Evolutionary conservation across 2,113 vertebrate species (phyloP), one percentile per base, ranked within the genome.

Genomic region (Heterotis niloticus): DNA sequence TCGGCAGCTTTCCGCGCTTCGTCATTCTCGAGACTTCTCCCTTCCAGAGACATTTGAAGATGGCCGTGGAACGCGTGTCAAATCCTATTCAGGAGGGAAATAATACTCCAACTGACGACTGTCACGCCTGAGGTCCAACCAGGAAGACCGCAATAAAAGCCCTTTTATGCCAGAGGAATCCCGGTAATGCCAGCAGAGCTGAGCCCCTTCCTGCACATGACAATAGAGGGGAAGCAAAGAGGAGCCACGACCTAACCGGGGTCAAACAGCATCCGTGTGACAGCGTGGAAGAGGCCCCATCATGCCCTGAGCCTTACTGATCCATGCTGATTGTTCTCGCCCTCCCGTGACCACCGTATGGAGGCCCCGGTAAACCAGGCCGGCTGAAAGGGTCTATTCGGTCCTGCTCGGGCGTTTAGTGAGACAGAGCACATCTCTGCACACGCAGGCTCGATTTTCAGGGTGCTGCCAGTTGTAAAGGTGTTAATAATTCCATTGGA

Each of bases 1-100:
- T 77, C 85, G 80, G 1, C 87, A 86, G 83, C 81, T 79, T 86
- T 84, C 84, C 87, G 82, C 83, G 81, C 80, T 80, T 81, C 78
- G 84, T 82, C 68, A 60, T 59, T 76, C 86, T 83, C 75, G 44
- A 76, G 82, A 90, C 87, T 51, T 80, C 75, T 28, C n/a, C 44
- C 75, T n/a, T 44, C 28, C 5, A 28, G 9, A 20, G 51, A 70
- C n/a, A 28, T 20, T 29, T 0, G 29, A 70, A 44, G 34, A 44
- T 44, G 34, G 34, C 34, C 34, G 7, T 44, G 68, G 68, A 44
- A 20, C 17, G 68, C 68, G 26, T 20, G 26, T 2, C 29, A 17
- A 20, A 17, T 17, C 26, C 66, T 29, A 17, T 68, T 34, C 34
- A 29, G 17, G 51, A 24, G n/a, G 10, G 14, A 51, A 20, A 34